These are phyloP conservation scores for Microtus pennsylvanicus DNA, from an alignment of 2,113 vertebrate species.

Conservation along the genomic window DNA sequence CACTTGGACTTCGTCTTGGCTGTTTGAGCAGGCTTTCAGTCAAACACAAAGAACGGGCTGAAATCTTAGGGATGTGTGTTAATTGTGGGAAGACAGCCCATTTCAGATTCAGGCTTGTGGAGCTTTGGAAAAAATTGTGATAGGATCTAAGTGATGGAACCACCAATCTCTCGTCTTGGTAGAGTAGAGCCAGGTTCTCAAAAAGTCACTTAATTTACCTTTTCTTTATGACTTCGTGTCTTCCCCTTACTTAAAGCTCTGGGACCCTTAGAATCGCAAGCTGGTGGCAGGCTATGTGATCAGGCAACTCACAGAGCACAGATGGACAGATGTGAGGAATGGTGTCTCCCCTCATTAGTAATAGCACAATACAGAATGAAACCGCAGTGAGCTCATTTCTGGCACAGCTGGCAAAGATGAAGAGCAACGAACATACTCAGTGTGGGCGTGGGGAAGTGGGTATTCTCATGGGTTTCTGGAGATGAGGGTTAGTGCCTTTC, in stretches of 20 bases:
- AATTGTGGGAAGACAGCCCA: not conserved
- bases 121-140: conserved; percentile 16
- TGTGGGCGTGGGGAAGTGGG: not conserved
- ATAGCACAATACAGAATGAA: conserved; percentile 26
- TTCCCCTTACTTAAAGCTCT: not conserved
- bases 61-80: conserved; percentile 34
- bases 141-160: conserved; percentile 55
- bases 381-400: conserved; percentile 32
- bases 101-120: conserved; percentile 76
- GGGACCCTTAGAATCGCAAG: not conserved
- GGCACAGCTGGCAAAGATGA: not conserved
- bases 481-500: not conserved
- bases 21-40: not conserved
- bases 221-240: not conserved
- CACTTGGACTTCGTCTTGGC: not conserved
- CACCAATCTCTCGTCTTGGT: not conserved
- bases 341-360: conserved; percentile 46
- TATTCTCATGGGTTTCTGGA: not conserved
- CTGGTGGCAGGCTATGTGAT: not conserved
- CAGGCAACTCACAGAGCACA: not conserved
- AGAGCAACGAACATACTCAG: not conserved
- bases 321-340: conserved; percentile 33
- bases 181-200: not conserved
- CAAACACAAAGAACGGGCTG: not conserved
- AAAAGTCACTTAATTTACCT: not conserved